These are phyloP conservation scores for Prorops nasuta DNA, from an alignment of 1,140 invertebrate species.

Conservation along the genomic window DNA sequence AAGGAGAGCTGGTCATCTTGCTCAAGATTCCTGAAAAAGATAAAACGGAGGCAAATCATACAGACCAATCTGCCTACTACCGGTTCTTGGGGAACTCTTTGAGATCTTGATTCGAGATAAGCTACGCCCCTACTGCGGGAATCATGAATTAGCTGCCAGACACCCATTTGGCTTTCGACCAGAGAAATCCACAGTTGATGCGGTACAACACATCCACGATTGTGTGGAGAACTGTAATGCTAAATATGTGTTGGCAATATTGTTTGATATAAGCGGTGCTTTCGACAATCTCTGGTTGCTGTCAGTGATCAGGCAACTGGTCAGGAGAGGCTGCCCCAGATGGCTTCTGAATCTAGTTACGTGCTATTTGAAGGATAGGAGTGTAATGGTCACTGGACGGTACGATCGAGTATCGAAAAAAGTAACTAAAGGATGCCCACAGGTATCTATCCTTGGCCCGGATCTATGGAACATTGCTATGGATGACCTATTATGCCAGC, in stretches of 20 bases:
- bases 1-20: constrained; percentile 32
- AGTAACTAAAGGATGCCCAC: constrained; percentile 25
- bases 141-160: too few species aligned
- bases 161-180: constrained; percentile 40
- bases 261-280: constrained; percentile 52
- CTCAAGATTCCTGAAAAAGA: constrained; percentile 41
- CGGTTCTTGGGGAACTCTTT: constrained; percentile 42
- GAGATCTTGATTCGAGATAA: constrained; percentile 46
- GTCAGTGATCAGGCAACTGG: constrained; percentile 28
- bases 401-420: constrained; percentile 10
- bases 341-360: constrained; percentile 30
- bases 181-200: constrained; percentile 42
- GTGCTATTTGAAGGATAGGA: constrained; percentile 37
- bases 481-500: constrained; percentile 13
- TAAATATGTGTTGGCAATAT: constrained; percentile 35
- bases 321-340: constrained; percentile 16
- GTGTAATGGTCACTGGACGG: constrained; percentile 20
- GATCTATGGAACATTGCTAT: constrained; percentile 30
- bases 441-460: constrained; percentile 33
- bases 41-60: constrained; percentile 31
- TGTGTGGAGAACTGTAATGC: not conserved
- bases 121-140: too few species aligned
- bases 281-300: constrained; percentile 51
- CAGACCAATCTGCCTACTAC: constrained; percentile 47
- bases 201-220: constrained; percentile 22